Conservation (phyloP, 2,113 vertebrate genomes). For the Argyrosomus japonicus region DNA sequence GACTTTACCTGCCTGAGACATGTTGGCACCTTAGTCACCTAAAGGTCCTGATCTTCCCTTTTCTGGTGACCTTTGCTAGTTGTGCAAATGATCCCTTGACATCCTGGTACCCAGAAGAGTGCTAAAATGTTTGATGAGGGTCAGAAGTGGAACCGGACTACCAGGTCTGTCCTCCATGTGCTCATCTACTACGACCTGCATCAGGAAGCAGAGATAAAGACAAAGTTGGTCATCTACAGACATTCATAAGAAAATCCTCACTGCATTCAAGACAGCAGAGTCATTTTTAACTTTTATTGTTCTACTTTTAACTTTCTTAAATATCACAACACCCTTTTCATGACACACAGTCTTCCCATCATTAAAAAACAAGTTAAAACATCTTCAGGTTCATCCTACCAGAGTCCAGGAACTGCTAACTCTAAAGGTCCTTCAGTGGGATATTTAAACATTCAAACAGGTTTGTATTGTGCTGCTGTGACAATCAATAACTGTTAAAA, state of each 20-base stretch:
- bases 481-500: not conserved
- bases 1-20: slow-evolving; percentile 83
- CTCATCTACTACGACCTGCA: slow-evolving; percentile 48
- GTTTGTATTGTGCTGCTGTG: not conserved
- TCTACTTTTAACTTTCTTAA: not conserved
- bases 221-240: not conserved
- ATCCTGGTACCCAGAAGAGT: not conserved
- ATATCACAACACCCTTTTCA: not conserved
- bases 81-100: not conserved
- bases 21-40: slow-evolving; percentile 39
- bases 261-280: not conserved
- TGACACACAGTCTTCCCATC: not conserved
- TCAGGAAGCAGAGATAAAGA: slow-evolving; percentile 39
- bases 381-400: too few species aligned
- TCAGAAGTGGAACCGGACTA: slow-evolving; percentile 8
- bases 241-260: not conserved
- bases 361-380: not conserved
- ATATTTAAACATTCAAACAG: not conserved
- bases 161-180: slow-evolving; percentile 20
- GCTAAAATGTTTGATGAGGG: not conserved
- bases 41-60: not conserved
- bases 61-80: slow-evolving; percentile 3
- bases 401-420: not conserved
- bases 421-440: not conserved
- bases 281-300: not conserved